Evolutionary conservation across 2,113 vertebrate genomes (phyloP), one percentile per base, ranked within the genome.

Genomic region (Potamarius usumacintae): DNA sequence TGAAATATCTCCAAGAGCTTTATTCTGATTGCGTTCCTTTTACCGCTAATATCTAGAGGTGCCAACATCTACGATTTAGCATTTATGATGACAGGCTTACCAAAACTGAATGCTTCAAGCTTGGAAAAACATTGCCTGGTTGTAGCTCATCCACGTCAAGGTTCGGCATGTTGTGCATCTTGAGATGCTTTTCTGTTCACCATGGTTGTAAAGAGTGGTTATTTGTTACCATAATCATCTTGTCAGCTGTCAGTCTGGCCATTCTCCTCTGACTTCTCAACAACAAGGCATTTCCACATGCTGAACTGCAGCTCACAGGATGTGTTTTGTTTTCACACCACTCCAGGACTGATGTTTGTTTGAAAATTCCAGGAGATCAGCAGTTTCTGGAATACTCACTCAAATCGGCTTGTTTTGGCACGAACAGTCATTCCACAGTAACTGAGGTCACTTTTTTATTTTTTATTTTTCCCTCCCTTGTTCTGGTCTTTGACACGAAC

Each of bases 1-100:
- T 60, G 48, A 72, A 78, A 76, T 85, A 60, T 58, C 20, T 86
- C 74, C 48, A 76, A 34, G 20, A 25, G 57, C 22, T 30, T 60
- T 48, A 22, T n/a, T 18, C 50, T 20, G 30, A 42, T 57, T 12
- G 65, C 53, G 50, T 57, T 62, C 67, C 77, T 84, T 78, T 34
- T 84, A 48, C 53, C 69, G 11, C 14, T 82, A 50, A 82, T 30
- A 25, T 55, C 18, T 25, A 57, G n/a, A 81, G n/a, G 52, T 80
- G 27, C 27, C 77, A 52, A 25, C 22, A 52, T 52, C 20, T 50
- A 25, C 10, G 2, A 22, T 48, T 74, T 55, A 30, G 55, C 17
- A 42, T 18, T 80, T 57, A 12, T 77, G 22, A 53, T n/a, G 15
- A 20, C 7, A 42, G n/a, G 55, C 27, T 57, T 30, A 58, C 34